Evolutionary conservation across 2,797 vertebrate genomes (phyloP).

Genomic region (Serranus cabrilla): DNA sequence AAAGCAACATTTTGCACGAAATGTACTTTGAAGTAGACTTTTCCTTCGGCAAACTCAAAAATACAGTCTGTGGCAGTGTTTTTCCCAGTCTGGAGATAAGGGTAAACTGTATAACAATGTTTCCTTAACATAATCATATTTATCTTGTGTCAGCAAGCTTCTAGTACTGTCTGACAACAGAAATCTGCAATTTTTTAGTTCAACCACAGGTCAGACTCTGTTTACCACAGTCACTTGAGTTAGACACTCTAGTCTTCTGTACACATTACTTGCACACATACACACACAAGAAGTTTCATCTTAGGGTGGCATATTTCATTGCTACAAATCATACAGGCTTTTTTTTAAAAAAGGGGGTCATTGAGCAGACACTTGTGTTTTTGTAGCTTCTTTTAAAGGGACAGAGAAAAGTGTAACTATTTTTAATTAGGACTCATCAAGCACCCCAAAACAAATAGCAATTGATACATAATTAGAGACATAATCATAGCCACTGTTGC

Average conservation of each 20-base stretch:
- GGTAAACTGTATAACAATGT: not conserved
- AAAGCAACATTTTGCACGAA: not conserved
- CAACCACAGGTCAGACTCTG: constrained; percentile 44
- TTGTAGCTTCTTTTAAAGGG: not conserved
- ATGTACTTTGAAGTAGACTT: not conserved
- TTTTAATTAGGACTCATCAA: not conserved
- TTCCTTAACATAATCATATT: constrained; percentile 15
- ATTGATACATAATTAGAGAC: not conserved
- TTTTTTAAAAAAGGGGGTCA: not conserved
- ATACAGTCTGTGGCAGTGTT: not conserved
- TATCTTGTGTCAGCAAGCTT: constrained; percentile 4
- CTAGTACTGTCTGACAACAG: constrained; percentile 20
- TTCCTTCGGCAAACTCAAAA: constrained; percentile 13
- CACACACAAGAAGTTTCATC: constrained; percentile 1
- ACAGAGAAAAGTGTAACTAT: not conserved
- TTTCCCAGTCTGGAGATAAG: not conserved
- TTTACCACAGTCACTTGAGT: constrained; percentile 23
- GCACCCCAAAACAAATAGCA: not conserved
- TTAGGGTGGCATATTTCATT: not conserved
- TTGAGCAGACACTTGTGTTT: not conserved
- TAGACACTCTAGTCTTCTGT: constrained; percentile 13
- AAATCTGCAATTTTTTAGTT: constrained; percentile 32
- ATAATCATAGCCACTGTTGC: not conserved
- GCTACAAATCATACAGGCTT: not conserved
- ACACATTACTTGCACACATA: not conserved